These are phyloP conservation scores for Psix sp. DNA, from an alignment of 1,140 invertebrate genomes.

Conservation along the genomic window DNA sequence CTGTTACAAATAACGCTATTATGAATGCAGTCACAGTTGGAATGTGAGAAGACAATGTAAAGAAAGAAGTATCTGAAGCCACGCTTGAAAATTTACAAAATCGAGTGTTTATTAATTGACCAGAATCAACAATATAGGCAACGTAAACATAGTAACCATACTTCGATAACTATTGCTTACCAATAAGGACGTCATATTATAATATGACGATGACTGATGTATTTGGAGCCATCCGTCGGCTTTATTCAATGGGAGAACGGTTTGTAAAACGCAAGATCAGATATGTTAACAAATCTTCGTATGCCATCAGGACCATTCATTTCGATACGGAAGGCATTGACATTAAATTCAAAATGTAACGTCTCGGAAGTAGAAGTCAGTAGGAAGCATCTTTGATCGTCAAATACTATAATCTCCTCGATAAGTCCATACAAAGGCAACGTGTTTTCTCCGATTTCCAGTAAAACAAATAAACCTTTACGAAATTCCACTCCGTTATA, in stretches of 20 bases:
- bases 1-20: no score
- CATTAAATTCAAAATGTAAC: neutral
- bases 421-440: constrained; percentile 23
- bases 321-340: neutral
- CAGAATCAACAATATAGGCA: no score
- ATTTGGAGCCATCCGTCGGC: neutral
- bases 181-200: neutral
- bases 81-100: no score
- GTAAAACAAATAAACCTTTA: constrained; percentile 15
- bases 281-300: neutral
- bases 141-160: constrained; percentile 1
- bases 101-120: no score
- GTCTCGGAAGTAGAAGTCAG: constrained; percentile 3
- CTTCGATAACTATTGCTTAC: constrained; percentile 1
- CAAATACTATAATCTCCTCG: constrained; percentile 24
- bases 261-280: constrained; percentile 4
- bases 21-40: no score
- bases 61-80: no score
- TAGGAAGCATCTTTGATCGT: constrained; percentile 1
- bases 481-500: constrained; percentile 40
- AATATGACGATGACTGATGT: constrained; percentile 9
- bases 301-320: neutral
- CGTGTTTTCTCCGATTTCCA: constrained; percentile 12
- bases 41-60: no score
- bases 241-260: constrained; percentile 7